A percentile compares a stretch with the other conserved stretches of the same genome.
These are phyloP conservation scores for Rallus limicola DNA, from an alignment of 2,113 vertebrate species.

Conservation along the genomic window DNA sequence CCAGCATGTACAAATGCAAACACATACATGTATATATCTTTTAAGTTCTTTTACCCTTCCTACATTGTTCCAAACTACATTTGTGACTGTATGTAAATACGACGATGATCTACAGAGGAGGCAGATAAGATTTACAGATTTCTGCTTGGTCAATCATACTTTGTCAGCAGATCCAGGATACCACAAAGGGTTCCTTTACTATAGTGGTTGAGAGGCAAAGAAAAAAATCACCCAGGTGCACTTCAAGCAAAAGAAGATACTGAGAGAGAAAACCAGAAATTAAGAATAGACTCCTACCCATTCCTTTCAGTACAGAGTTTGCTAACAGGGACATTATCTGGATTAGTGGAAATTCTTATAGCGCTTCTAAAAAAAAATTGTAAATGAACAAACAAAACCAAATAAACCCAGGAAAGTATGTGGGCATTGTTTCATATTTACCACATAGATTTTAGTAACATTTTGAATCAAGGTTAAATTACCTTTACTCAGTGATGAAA, in stretches of 20 bases:
- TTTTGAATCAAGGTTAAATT: neutral
- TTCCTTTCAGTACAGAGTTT: neutral
- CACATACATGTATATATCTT: neutral
- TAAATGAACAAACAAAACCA: too few relatives aligned
- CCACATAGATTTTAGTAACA: neutral
- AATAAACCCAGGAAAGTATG: neutral
- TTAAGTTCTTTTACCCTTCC: neutral
- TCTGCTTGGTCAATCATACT: neutral
- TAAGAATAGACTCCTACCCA: neutral
- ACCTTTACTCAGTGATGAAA: neutral
- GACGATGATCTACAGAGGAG: neutral
- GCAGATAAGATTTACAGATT: neutral
- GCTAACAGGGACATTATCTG: too few relatives aligned
- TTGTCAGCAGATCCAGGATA: neutral
- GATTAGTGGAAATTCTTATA: neutral
- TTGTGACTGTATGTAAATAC: neutral
- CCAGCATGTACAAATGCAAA: neutral
- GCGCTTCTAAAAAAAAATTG: neutral
- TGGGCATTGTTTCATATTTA: neutral
- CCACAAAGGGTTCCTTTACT: accelerated
- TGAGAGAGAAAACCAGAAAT: neutral
- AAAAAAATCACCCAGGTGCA: neutral
- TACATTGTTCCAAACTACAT: neutral
- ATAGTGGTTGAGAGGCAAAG: accelerated
- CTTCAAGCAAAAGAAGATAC: neutral